phyloP scores from a whole-genome alignment of 2,797 vertebrate species.

The Crocidura indochinensis region DNA sequence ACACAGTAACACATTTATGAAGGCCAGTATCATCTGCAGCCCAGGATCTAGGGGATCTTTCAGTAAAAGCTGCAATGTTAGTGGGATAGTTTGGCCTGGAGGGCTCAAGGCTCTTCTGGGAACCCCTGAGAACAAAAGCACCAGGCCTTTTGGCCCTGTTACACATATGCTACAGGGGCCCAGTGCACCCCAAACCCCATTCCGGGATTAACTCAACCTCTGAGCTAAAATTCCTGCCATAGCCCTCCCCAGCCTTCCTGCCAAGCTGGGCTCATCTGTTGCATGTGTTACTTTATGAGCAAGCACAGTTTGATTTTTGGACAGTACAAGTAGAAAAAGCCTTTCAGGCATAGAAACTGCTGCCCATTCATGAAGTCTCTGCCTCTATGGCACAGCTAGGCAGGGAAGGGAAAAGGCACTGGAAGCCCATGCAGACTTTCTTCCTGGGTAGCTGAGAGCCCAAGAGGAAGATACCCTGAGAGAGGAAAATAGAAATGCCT shows the following conservation, averaged over 20 bases:
- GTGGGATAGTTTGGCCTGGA: neutral
- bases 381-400: neutral
- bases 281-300: neutral
- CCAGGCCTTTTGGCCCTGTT: slow-evolving; percentile 54
- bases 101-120: slow-evolving; percentile 24
- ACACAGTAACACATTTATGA: neutral
- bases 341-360: slow-evolving; percentile 61
- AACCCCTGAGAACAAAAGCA: slow-evolving; percentile 5
- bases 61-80: slow-evolving; percentile 1
- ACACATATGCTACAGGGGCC: neutral
- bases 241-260: slow-evolving; percentile 51
- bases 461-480: too few relatives aligned
- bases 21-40: neutral
- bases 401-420: too few relatives aligned
- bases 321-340: neutral
- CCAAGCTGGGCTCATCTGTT: slow-evolving; percentile 73
- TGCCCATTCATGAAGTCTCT: slow-evolving; percentile 36
- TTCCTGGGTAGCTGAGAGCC: too few relatives aligned
- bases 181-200: slow-evolving; percentile 56
- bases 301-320: neutral
- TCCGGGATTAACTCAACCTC: slow-evolving; percentile 63
- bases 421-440: too few relatives aligned
- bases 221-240: slow-evolving; percentile 71
- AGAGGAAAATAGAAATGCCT: too few relatives aligned
- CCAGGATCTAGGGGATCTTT: neutral